A percentile compares a stretch with the other conserved stretches of the same genome.
phyloP scores from a whole-genome alignment of 1,140 invertebrate genomes.

The Ceratina japonica region DNA sequence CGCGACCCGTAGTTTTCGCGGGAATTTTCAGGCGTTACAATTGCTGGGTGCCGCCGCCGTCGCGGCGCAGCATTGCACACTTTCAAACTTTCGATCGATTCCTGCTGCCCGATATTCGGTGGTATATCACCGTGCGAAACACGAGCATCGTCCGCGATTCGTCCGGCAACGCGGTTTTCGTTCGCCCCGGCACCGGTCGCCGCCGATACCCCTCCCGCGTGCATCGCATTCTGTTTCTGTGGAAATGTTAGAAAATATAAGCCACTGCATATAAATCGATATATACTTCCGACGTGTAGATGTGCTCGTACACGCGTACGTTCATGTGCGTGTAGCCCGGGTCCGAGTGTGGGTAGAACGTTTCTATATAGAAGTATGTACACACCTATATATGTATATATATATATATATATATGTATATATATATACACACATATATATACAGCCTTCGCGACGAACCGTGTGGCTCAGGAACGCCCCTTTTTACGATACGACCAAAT shows the following conservation, averaged over 20 bases:
- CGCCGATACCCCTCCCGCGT: no score
- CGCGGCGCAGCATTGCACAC: constrained; percentile 50
- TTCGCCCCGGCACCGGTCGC: not conserved
- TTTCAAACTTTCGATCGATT: constrained; percentile 51
- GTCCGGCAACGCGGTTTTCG: not conserved
- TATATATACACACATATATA: constrained; percentile 1
- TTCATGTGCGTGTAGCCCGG: not conserved
- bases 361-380: not conserved
- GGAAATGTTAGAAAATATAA: constrained; percentile 26
- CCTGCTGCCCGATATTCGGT: constrained; percentile 3
- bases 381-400: constrained; percentile 5
- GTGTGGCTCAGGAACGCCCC: constrained; percentile 51
- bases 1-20: constrained; percentile 55
- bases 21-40: constrained; percentile 54
- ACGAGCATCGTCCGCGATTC: not conserved
- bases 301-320: not conserved
- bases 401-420: no score
- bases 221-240: not conserved
- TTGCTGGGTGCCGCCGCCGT: constrained; percentile 33
- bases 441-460: constrained; percentile 7
- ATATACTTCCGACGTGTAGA: constrained; percentile 27
- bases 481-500: constrained; percentile 63
- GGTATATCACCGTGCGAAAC: not conserved
- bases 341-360: not conserved
- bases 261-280: constrained; percentile 60